phyloP scores from a whole-genome alignment of 2,113 vertebrate species.

The Chaetops frenatus region DNA sequence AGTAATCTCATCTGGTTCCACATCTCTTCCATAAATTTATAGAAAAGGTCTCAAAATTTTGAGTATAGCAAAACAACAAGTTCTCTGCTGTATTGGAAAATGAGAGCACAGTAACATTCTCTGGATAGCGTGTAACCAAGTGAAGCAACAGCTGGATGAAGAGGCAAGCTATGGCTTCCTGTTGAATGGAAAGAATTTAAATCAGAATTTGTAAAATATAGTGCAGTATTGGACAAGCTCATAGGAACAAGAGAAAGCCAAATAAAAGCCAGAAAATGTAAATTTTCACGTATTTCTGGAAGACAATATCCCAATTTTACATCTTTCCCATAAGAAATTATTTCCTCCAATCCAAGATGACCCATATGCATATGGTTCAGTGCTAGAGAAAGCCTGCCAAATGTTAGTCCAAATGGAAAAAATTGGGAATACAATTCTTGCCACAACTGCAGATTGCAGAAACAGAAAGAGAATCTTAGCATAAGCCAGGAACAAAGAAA shows the following conservation, averaged over 20 bases:
- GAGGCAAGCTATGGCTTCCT: neutral
- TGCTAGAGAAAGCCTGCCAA: constrained; percentile 23
- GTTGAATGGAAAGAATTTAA: constrained; percentile 40
- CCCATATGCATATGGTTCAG: neutral
- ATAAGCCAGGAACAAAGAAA: neutral
- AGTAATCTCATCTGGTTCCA: neutral
- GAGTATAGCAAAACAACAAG: neutral
- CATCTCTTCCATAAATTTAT: neutral
- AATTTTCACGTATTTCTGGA: neutral
- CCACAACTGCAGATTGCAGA: constrained; percentile 24
- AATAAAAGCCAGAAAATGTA: constrained; percentile 21
- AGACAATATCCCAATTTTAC: neutral
- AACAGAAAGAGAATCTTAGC: constrained; percentile 27
- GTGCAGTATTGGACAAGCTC: neutral
- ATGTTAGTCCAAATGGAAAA: neutral
- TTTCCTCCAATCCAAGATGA: neutral
- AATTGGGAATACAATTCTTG: neutral
- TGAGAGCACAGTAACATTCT: neutral
- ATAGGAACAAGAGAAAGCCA: neutral
- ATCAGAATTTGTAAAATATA: constrained; percentile 26
- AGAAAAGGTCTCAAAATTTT: neutral
- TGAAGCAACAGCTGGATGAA: constrained; percentile 4
- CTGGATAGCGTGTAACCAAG: neutral
- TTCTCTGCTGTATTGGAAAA: constrained; percentile 14
- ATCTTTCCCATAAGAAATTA: neutral